These are phyloP conservation scores for Callyntrura guangdongensis DNA, from an alignment of 2,888 invertebrate genomes.

Conservation along the genomic window DNA sequence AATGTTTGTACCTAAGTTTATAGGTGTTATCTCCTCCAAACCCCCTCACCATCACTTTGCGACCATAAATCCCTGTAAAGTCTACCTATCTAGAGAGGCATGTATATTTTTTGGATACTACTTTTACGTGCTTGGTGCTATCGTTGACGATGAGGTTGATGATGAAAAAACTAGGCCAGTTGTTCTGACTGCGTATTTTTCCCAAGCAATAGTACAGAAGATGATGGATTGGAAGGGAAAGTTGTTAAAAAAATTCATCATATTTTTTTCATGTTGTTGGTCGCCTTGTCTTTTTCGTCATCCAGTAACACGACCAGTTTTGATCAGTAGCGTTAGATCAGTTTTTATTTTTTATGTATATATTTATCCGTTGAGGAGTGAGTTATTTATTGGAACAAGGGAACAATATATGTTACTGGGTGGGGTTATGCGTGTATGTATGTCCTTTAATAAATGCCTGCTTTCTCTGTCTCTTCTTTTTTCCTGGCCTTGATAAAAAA, in stretches of 20 bases:
- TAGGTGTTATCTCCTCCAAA: neutral
- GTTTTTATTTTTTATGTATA: neutral
- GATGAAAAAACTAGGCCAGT: conserved; percentile 61
- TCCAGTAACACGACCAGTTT: neutral
- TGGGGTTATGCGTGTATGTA: neutral
- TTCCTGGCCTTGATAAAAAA: conserved; percentile 41
- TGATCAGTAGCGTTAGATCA: neutral
- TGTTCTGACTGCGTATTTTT: conserved; percentile 8
- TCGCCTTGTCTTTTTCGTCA: neutral
- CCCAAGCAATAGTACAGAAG: conserved; percentile 2
- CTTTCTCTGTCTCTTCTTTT: neutral
- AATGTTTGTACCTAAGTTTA: no score
- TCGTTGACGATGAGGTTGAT: neutral
- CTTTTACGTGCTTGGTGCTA: neutral
- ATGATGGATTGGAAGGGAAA: conserved; percentile 50
- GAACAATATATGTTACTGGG: neutral
- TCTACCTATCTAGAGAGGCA: neutral
- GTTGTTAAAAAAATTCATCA: conserved; percentile 41
- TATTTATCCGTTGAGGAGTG: neutral
- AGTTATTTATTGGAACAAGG: conserved; percentile 5
- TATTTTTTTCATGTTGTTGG: neutral
- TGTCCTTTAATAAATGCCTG: neutral
- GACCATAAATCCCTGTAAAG: no score
- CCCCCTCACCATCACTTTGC: neutral
- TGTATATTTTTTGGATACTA: neutral